phyloP scores from a whole-genome alignment of 1,140 invertebrate species.

The Stegodyphus mimosarum region DNA sequence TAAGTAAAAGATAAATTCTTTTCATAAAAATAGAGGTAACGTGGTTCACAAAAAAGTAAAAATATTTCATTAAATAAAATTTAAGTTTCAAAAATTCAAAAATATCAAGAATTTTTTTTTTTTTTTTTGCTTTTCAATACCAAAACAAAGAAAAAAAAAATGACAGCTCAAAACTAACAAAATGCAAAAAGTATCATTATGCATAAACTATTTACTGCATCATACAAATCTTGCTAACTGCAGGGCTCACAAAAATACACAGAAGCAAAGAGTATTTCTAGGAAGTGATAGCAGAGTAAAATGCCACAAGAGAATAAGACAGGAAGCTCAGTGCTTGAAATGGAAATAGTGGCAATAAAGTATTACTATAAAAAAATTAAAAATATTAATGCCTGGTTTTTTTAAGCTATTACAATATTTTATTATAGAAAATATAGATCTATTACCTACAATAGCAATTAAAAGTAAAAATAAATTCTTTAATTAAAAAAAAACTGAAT shows the following conservation, averaged over 20 bases:
- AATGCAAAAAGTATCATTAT: slow-evolving; percentile 75
- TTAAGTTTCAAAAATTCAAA: neutral
- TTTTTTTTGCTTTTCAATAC: neutral
- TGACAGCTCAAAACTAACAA: neutral
- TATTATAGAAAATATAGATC: too few species aligned
- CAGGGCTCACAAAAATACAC: slow-evolving; percentile 72
- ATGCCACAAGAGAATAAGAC: slow-evolving; percentile 48
- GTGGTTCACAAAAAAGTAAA: neutral
- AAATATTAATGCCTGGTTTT: neutral
- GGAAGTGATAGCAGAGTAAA: slow-evolving; percentile 4
- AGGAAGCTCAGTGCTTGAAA: slow-evolving; percentile 39
- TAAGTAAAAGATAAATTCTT: too few species aligned
- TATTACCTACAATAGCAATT: too few species aligned
- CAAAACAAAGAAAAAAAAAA: neutral
- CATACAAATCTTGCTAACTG: slow-evolving; percentile 95
- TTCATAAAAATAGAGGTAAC: too few species aligned
- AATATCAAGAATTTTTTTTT: too few species aligned
- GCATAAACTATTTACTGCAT: slow-evolving; percentile 99
- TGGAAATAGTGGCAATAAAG: neutral
- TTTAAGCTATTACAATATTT: too few species aligned
- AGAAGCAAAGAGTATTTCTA: slow-evolving; percentile 42
- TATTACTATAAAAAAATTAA: neutral
- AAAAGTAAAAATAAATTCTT: too few species aligned
- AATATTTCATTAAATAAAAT: neutral
- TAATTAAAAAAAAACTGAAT: neutral